Evolutionary conservation across 2,113 vertebrate species (phyloP).

Genomic region (Actenoides lindsayi): DNA sequence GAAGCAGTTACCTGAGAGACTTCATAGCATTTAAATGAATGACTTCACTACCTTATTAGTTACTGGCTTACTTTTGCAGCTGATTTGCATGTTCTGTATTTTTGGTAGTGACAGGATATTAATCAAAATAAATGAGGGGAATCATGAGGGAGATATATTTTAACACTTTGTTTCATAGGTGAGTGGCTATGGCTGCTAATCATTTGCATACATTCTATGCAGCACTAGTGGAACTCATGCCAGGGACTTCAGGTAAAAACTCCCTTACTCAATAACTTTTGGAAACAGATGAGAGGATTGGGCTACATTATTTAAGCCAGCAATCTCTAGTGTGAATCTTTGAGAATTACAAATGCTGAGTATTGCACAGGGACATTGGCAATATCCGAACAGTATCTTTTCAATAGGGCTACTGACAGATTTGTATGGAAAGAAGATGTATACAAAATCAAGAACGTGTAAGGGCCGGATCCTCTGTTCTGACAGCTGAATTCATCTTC

Average conservation of each 20-base stretch:
- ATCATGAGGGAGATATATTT: not conserved
- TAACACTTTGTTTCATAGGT: not conserved
- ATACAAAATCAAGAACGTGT: not conserved
- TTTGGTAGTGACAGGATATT: not conserved
- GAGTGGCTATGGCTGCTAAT: not conserved
- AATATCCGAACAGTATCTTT: not conserved
- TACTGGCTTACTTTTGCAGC: not conserved
- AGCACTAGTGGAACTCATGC: not conserved
- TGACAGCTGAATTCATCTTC: not conserved
- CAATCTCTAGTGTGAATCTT: not conserved
- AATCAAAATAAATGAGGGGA: constrained; percentile 9
- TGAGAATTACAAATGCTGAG: not conserved
- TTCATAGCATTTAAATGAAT: not conserved
- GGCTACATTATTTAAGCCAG: not conserved
- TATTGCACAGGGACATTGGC: not conserved
- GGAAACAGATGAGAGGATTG: not conserved
- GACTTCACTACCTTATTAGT: accelerated
- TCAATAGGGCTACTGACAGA: not conserved
- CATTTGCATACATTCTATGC: not conserved
- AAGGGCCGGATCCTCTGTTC: not conserved
- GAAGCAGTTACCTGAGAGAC: not conserved
- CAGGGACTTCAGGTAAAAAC: not conserved
- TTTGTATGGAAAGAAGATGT: not conserved
- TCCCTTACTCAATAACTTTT: not conserved
- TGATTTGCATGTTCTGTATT: not conserved